Evolutionary conservation across 2,888 invertebrate genomes (phyloP), one percentile per base, ranked within the genome.

Genomic region (Marasmarcha lunaedactyla): DNA sequence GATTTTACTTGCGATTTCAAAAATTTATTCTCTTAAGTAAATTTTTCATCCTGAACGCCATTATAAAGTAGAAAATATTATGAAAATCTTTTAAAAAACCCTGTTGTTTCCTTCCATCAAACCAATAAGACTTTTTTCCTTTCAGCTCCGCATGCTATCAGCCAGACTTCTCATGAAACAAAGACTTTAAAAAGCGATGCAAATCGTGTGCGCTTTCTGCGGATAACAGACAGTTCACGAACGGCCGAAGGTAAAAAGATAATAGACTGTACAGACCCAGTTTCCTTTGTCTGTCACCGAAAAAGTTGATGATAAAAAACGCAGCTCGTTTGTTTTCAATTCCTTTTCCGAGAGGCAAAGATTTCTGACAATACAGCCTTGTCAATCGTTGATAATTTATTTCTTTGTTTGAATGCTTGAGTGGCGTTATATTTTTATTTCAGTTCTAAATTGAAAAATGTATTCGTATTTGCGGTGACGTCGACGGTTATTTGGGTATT

Each of bases 371-470:
- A 25, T 25, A 9, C 30, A 11, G 9, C 30, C 30, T 30, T 30
- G 30, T n/a, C 30, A 30, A 30, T 30, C 30, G 10, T 11, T 11
- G 11, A 30, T 30, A 30, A n/a, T 30, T 30, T 30, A 11, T 20
- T 20, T 20, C 20, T 20, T 20, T 20, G 20, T 20, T 20, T 20
- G 20, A 20, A 20, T 20, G 20, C 20, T 20, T 20, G 20, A 20
- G 7, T 7, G 7, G 4, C 20, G 20, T 20, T 5, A 20, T 20
- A 20, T 20, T 20, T 20, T 20, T 20, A 20, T 37, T 30, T 33
- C 20, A 30, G 33, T 20, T 38, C 33, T 15, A 26, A 39, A 39
- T 39, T 34, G 34, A 34, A 34, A 20, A 35, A 26, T 25, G 35
- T 39, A 33, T 39, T 25, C 25, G 25, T 35, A 13, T 13, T 15